A percentile compares a stretch with the other conserved stretches of the same genome.
Conservation (phyloP, 2,797 vertebrate species). For the Babyrousa celebensis region DNA sequence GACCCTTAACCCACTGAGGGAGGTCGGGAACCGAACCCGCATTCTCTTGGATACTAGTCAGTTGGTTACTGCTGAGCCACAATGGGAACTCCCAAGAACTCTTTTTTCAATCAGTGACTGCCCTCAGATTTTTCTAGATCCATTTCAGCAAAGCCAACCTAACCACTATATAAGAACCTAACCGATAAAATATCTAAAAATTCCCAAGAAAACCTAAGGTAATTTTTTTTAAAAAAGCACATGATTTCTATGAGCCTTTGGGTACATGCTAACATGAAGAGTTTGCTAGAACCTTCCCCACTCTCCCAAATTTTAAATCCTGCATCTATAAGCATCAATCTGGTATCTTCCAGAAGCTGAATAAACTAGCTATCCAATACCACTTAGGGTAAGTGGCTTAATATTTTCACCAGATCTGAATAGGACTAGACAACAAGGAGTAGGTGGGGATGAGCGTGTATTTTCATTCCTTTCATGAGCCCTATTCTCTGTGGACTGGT, state of each 20-base stretch:
- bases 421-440: conserved; percentile 75
- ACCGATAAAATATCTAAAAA: conserved; percentile 52
- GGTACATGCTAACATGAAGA: conserved; percentile 35
- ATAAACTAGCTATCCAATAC: conserved; percentile 74
- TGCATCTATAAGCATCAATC: conserved; percentile 56
- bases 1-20: too few relatives aligned
- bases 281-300: background rate
- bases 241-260: background rate
- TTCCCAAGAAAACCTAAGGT: conserved; percentile 30
- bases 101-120: background rate
- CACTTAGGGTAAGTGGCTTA: conserved; percentile 79
- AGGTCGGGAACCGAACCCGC: too few relatives aligned
- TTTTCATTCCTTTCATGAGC: conserved; percentile 82
- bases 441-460: conserved; percentile 64
- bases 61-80: too few relatives aligned
- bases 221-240: conserved; percentile 12
- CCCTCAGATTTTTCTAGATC: conserved; percentile 20
- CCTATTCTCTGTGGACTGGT: conserved; percentile 61
- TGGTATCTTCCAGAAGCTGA: conserved; percentile 64
- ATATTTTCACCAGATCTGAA: conserved; percentile 76
- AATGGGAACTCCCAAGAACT: too few relatives aligned
- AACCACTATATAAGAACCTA: conserved; percentile 10
- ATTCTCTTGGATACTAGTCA: too few relatives aligned
- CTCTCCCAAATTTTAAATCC: background rate
- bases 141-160: conserved; percentile 66